Base-by-base conservation (phyloP, 2,113 vertebrate species). In the Larimichthys crocea region DNA sequence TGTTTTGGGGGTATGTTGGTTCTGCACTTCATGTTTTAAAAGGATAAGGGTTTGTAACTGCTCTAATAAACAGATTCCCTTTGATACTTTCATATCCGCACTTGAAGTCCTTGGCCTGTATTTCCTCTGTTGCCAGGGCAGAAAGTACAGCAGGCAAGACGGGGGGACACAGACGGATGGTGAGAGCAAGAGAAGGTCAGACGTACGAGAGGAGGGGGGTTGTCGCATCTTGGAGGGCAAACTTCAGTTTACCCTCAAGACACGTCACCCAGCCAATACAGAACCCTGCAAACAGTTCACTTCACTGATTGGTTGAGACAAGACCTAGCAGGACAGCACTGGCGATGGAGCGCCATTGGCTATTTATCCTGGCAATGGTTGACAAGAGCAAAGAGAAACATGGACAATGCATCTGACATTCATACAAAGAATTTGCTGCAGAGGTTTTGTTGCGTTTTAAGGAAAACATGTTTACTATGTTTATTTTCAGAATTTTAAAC, bases 141-240 rank as follows among this genome's bases (percentile, higher is more conserved):
- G 75, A 87, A 85, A 79, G 46, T 61, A 64, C 73, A 84, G 72
- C 52, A 46, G 48, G 73, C 55, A 68, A 53, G 3, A 80, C 0
- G 0, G 61, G 84, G 35, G 82, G 74, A 68, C 64, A 76, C 53
- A 83, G 76, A 80, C 76, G 19, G 71, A 72, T 70, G 72, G 64
- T 11, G 82, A 53, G 79, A 72, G 65, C 26, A 76, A 71, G 80
- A 89, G 61, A 80, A 89, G 85, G 90, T 88, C 86, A 90, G 79
- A 78, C 83, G 74, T 63, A 48, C 6, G 7, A 46, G 70, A 60
- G 57, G 35, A 15, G 60, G 70, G 69, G 64, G 65, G 62, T 22
- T 48, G 76, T 76, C 52, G 17, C 76, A 75, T 88, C 74, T 73
- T 60, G 11, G 71, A 84, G 82, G 82, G 56, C 61, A 80, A 84